Evolutionary conservation across 2,888 invertebrate species (phyloP).

Genomic region (Phyto melanocephala): DNA sequence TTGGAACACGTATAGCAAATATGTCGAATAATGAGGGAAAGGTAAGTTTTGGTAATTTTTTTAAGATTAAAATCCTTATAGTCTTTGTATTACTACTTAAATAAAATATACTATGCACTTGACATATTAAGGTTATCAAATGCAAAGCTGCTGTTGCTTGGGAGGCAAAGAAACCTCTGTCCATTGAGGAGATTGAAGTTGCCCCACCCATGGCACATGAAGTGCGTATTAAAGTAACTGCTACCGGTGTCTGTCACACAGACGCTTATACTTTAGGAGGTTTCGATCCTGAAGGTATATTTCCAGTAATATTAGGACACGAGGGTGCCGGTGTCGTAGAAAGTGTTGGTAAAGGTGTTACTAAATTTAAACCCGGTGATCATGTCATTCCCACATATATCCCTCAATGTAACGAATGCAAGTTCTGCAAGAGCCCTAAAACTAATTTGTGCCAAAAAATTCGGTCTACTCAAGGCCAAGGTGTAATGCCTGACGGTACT

Average conservation of each 20-base stretch:
- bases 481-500: conserved; percentile 95
- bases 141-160: conserved; percentile 98
- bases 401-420: conserved; percentile 97
- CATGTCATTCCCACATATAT: conserved; percentile 98
- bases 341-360: conserved; percentile 95
- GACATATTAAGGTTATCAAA: conserved; percentile 83
- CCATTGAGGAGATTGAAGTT: conserved; percentile 95
- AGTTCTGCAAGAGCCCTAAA: conserved; percentile 96
- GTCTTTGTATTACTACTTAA: neutral
- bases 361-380: conserved; percentile 92
- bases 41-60: too few relatives aligned
- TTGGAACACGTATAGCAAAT: neutral
- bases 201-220: conserved; percentile 96
- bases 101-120: too few relatives aligned
- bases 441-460: conserved; percentile 98
- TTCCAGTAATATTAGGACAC: conserved; percentile 96
- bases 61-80: too few relatives aligned
- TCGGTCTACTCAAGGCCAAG: conserved; percentile 90
- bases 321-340: conserved; percentile 99
- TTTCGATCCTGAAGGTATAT: conserved; percentile 92
- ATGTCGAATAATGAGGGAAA: conserved; percentile 70
- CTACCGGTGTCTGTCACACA: conserved; percentile 93
- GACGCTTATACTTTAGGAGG: conserved; percentile 94
- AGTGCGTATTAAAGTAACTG: conserved; percentile 89
- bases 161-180: conserved; percentile 93